Evolutionary conservation across 2,113 vertebrate species (phyloP), one percentile per base, ranked within the genome.

Genomic region (Butastur rufipennis): DNA sequence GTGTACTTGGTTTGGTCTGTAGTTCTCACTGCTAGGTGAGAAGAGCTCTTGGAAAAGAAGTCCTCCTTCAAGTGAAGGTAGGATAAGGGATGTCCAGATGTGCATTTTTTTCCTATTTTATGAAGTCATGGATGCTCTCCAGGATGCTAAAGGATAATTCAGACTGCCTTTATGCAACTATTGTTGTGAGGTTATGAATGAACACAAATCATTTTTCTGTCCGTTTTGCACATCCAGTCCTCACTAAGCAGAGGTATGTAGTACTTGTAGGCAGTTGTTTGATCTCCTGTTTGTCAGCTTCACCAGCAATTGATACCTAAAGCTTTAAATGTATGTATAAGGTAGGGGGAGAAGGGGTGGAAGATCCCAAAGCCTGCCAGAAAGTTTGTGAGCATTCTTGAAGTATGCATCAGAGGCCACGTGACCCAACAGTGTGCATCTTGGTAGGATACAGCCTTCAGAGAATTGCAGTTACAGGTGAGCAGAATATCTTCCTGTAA

Each of bases 341-440:
- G 56, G n/a, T 83, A 74, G 86, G 55, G 79, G n/a, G 42, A 65
- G 13, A 66, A 72, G n/a, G 85, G 50, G 42, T 91, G 32, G 22
- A 84, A 62, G 52, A 71, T 91, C 59, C 47, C 68, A 94, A 84
- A 91, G 29, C 20, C 66, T 89, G 29, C 61, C 48, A 70, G 73
- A 70, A 85, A 91, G 40, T 75, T 91, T 93, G 48, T 68, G 63
- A 88, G 53, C 34, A 2, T 81, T 94, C 66, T 63, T 68, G 73
- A 97, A 95, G 78, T 42, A 5, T 90, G 81, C 23, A 42, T 61
- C 84, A 75, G 75, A 97, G 95, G 66, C 84, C 72, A 45, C 21
- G 70, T 94, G 68, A 93, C 85, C 63, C 86, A 94, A 89, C 56
- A 93, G 87, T 62, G 31, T 84, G 45, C 62, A 6, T 72, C 75